These are phyloP conservation scores for Gastracanthus pulcherrimus DNA, from an alignment of 2,888 invertebrate genomes.

Conservation along the genomic window DNA sequence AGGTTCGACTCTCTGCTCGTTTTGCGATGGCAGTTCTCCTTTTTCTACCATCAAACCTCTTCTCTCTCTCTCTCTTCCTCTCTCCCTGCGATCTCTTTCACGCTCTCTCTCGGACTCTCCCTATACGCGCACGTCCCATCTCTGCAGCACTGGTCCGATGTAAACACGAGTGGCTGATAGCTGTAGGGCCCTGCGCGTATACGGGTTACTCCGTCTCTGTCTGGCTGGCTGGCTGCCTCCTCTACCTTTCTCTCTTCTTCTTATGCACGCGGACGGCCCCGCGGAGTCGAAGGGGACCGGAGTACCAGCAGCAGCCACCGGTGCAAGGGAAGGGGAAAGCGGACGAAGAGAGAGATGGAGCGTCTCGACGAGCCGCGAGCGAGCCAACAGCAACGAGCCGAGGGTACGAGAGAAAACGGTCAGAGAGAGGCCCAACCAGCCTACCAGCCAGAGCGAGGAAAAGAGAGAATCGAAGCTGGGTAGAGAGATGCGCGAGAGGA, in stretches of 20 bases:
- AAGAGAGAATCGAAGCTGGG: too few species aligned
- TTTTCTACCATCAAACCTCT: slow-evolving; percentile 17
- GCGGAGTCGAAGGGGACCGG: slow-evolving; percentile 19
- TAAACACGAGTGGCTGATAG: slow-evolving; percentile 76
- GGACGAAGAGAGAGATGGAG: slow-evolving; percentile 39
- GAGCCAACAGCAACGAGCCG: slow-evolving; percentile 44
- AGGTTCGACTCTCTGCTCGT: slow-evolving; percentile 64
- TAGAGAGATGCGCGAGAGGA: slow-evolving; percentile 57
- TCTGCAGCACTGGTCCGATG: slow-evolving; percentile 66
- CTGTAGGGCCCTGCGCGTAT: slow-evolving; percentile 62
- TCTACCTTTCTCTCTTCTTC: slow-evolving; percentile 10
- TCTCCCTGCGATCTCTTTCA: not conserved
- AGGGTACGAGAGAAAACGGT: slow-evolving; percentile 31
- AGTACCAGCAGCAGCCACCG: not conserved
- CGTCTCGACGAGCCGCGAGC: slow-evolving; percentile 7
- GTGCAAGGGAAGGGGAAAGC: slow-evolving; percentile 21
- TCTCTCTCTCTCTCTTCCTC: not conserved
- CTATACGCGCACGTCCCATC: slow-evolving; percentile 60
- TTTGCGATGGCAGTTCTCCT: slow-evolving; percentile 56
- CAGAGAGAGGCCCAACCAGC: slow-evolving; percentile 52
- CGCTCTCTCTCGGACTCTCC: not conserved
- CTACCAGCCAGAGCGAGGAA: slow-evolving; percentile 51
- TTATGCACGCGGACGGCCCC: not conserved
- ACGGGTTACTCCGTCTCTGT: slow-evolving; percentile 34
- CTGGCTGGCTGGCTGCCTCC: not conserved